phyloP scores from a whole-genome alignment of 2,113 vertebrate genomes.

The Clinocottus analis region DNA sequence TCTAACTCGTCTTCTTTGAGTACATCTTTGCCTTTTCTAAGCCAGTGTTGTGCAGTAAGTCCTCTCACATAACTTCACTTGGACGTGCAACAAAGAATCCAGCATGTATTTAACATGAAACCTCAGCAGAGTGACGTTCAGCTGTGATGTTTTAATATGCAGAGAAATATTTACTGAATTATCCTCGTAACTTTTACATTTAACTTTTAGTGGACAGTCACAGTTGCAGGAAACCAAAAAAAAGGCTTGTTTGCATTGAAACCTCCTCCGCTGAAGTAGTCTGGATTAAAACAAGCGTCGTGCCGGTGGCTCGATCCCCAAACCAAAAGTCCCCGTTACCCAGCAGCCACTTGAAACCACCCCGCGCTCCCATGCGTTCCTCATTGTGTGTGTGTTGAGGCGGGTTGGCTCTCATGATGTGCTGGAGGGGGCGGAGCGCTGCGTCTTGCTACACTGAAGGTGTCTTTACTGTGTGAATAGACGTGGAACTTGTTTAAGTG shows the following conservation, averaged over 20 bases:
- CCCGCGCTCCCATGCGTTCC: conserved; percentile 12
- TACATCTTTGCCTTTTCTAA: no score
- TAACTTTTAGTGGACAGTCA: neutral
- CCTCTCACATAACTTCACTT: no score
- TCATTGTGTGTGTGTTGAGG: neutral
- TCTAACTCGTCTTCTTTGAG: no score
- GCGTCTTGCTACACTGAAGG: conserved; percentile 10
- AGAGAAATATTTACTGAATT: neutral
- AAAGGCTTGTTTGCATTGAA: neutral
- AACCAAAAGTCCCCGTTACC: conserved; percentile 38
- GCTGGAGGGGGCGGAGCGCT: neutral
- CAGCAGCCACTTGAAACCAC: conserved; percentile 27
- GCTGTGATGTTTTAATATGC: neutral
- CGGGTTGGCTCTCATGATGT: conserved; percentile 12
- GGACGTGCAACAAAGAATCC: conserved; percentile 14
- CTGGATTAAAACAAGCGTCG: neutral
- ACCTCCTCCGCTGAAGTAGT: neutral
- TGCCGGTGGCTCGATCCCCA: neutral
- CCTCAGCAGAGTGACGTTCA: neutral
- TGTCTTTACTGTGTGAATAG: conserved; percentile 18
- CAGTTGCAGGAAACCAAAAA: neutral
- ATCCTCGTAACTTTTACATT: neutral
- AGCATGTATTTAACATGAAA: conserved; percentile 17
- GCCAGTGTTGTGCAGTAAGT: no score
- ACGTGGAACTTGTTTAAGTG: conserved; percentile 11